Evolutionary conservation across 2,797 vertebrate species (phyloP).

Genomic region (Orientallactaga sibirica): DNA sequence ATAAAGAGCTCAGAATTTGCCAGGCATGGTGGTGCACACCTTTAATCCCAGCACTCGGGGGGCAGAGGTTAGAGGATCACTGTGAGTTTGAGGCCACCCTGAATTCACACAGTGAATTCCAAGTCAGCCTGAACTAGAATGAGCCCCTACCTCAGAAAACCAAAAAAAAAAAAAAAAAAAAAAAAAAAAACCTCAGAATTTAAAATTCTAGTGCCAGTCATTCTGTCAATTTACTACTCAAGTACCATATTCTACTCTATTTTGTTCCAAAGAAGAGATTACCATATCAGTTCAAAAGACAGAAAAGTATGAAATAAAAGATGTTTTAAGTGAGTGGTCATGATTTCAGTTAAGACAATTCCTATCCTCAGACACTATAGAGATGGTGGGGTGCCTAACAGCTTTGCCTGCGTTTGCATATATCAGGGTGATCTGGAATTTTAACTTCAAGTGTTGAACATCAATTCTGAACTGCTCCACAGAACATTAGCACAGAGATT

Average conservation of each 20-base stretch:
- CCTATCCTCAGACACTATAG: not conserved
- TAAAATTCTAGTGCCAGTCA: not conserved
- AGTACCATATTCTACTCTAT: not conserved
- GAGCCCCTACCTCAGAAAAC: too few species aligned
- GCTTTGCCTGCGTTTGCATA: not conserved
- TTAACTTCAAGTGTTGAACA: not conserved
- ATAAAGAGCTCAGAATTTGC: not conserved
- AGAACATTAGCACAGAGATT: not conserved
- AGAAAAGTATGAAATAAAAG: constrained; percentile 7
- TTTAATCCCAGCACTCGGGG: too few species aligned
- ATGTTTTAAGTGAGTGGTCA: not conserved
- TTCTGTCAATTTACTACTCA: constrained; percentile 34
- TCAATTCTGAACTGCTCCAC: not conserved
- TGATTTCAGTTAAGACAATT: not conserved
- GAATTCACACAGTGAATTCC: too few species aligned
- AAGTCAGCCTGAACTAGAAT: too few species aligned
- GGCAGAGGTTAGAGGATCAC: too few species aligned
- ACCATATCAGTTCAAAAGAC: not conserved
- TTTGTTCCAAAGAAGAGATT: constrained; percentile 30
- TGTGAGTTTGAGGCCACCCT: too few species aligned
- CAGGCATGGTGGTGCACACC: too few species aligned
- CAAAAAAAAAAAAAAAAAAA: too few species aligned
- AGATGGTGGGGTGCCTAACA: not conserved
- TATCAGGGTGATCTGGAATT: not conserved
- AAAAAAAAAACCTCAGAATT: not conserved